These are phyloP conservation scores for Melanotaenia boesemani DNA, from an alignment of 2,797 vertebrate species.

Conservation along the genomic window DNA sequence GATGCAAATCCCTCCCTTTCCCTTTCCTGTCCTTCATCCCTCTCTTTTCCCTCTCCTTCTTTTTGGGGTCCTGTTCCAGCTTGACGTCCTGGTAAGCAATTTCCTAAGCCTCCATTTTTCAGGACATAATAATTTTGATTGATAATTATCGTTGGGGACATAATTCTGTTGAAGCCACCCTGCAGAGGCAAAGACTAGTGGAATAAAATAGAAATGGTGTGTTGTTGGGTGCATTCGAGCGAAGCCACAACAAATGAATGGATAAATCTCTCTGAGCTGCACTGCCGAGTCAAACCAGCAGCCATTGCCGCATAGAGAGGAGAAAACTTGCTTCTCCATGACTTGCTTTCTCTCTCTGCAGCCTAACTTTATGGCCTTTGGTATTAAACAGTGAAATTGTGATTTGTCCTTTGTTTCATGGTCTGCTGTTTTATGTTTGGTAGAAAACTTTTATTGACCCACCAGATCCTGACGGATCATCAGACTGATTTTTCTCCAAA, in stretches of 20 bases:
- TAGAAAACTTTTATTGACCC: conserved; percentile 41
- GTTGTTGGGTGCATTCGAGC: conserved; percentile 78
- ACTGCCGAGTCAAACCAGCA: conserved; percentile 59
- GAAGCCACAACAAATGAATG: conserved; percentile 84
- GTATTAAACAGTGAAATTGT: conserved; percentile 55
- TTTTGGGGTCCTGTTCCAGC: conserved; percentile 54
- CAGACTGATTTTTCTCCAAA: conserved; percentile 43
- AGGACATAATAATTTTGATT: conserved; percentile 82
- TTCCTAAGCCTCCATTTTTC: conserved; percentile 77
- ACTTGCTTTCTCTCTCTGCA: conserved; percentile 55
- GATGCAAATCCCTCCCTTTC: conserved; percentile 35
- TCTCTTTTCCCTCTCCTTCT: conserved; percentile 44
- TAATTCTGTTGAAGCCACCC: conserved; percentile 79
- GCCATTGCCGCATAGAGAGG: conserved; percentile 54
- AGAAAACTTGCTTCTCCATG: conserved; percentile 63
- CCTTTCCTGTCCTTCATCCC: conserved; percentile 8
- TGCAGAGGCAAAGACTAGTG: conserved; percentile 76
- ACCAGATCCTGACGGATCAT: conserved; percentile 38
- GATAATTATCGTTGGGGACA: conserved; percentile 82
- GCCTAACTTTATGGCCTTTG: conserved; percentile 59
- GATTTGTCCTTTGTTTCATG: conserved; percentile 47
- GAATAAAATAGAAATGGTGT: conserved; percentile 83
- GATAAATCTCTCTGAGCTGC: conserved; percentile 83
- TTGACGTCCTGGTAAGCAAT: conserved; percentile 75
- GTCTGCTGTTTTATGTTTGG: conserved; percentile 44